Evolutionary conservation across 64 coral and sea anemone genomes (phyloP).

Genomic region (Astreopora myriophthalma): DNA sequence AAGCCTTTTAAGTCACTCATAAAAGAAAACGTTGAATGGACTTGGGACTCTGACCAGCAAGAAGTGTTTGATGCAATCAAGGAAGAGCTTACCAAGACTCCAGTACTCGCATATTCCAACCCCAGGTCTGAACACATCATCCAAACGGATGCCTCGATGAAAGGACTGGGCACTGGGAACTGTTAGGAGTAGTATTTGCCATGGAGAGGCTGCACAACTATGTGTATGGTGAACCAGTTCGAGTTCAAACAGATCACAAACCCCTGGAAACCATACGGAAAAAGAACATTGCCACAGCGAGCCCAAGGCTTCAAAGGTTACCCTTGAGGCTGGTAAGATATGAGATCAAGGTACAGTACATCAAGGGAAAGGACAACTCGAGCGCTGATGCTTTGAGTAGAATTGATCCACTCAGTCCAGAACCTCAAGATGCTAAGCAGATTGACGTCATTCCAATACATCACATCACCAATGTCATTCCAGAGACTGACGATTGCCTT

Average conservation of each 20-base stretch:
- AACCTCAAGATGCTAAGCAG: background rate
- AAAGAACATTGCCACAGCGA: conserved; percentile 15
- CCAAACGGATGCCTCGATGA: too few relatives aligned
- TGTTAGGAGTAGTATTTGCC: conserved; percentile 44
- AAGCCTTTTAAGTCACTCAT: too few relatives aligned
- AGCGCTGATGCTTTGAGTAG: background rate
- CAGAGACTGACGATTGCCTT: background rate
- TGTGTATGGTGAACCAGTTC: conserved; percentile 30
- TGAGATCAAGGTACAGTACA: background rate
- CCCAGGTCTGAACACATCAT: too few relatives aligned
- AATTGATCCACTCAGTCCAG: background rate
- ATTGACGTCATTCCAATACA: background rate
- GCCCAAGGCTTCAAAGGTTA: conserved; percentile 37
- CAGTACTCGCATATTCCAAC: too few relatives aligned
- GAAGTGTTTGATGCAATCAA: too few relatives aligned
- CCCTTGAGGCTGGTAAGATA: conserved; percentile 56
- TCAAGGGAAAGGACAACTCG: background rate
- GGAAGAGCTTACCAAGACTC: too few relatives aligned
- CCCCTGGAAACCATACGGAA: conserved; percentile 4
- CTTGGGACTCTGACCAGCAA: too few relatives aligned
- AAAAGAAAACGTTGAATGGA: too few relatives aligned
- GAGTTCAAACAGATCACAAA: conserved; percentile 4
- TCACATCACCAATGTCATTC: background rate
- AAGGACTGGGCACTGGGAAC: too few relatives aligned
- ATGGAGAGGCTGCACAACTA: conserved; percentile 68